Evolutionary conservation across 2,113 vertebrate species (phyloP), one percentile per base, ranked within the genome.

Genomic region (Syngnathus scovelli): DNA sequence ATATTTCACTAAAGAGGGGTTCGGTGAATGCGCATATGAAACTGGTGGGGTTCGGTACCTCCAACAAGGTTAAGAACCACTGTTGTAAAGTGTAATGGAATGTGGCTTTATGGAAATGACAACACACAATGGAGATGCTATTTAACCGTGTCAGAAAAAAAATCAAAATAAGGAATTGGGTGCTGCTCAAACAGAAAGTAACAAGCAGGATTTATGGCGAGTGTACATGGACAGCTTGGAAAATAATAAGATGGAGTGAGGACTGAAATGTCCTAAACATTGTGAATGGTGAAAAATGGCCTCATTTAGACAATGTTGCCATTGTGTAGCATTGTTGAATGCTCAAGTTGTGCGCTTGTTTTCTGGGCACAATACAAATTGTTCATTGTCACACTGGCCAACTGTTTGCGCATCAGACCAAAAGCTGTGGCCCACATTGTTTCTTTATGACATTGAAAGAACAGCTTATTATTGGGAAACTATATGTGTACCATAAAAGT

Each of bases 31-130:
- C n/a, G n/a, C n/a, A n/a, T n/a, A n/a, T n/a, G n/a, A n/a, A n/a
- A n/a, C n/a, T n/a, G n/a, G n/a, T n/a, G n/a, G n/a, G n/a, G n/a
- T n/a, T n/a, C n/a, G n/a, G n/a, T n/a, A n/a, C n/a, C n/a, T n/a
- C n/a, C n/a, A n/a, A n/a, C n/a, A n/a, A n/a, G n/a, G n/a, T n/a
- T n/a, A n/a, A n/a, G n/a, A n/a, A n/a, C n/a, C n/a, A n/a, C n/a
- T n/a, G 67, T 67, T 63, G 1, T 77, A 64, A 77, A 78, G 68
- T 41, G 19, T 68, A 77, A 77, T 74, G 41, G 36, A 76, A 70
- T 77, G 48, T 18, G 64, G 55, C 41, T 77, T 75, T 49, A 75
- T 78, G 65, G 18, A 56, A 36, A 39, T 46, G 43, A 73, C 54
- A 43, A 66, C 6, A 12, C n/a, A 13, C 13, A 1, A 12, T 33